A percentile compares a stretch with the other conserved stretches of the same genome.
These are phyloP conservation scores for Aspidoscelis tigris DNA, from an alignment of 2,113 vertebrate genomes.

Conservation along the genomic window DNA sequence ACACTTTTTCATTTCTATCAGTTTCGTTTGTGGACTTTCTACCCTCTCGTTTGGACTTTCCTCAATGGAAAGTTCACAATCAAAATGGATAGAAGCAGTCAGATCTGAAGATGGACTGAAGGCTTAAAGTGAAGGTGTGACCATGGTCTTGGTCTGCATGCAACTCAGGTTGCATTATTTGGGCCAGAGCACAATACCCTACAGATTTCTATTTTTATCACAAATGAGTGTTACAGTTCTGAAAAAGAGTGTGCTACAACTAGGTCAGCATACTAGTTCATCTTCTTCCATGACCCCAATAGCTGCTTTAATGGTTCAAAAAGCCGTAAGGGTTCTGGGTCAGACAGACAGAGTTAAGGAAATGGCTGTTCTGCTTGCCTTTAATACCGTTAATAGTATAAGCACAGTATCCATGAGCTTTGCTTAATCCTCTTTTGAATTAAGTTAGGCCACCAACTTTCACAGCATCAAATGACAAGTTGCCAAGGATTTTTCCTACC, in stretches of 20 bases:
- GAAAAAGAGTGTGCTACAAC: background rate
- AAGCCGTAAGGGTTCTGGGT: background rate
- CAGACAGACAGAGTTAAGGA: background rate
- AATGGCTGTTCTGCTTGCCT: background rate
- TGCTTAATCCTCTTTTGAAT: constrained; percentile 19
- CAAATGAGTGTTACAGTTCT: background rate
- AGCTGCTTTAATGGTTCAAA: background rate
- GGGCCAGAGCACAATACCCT: background rate
- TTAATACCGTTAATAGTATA: background rate
- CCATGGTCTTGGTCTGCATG: background rate
- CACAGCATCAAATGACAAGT: background rate
- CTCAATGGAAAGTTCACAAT: too few species aligned
- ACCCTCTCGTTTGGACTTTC: too few species aligned
- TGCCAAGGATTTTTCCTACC: background rate
- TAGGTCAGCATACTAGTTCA: background rate
- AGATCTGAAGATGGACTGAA: too few species aligned
- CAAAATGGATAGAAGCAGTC: too few species aligned
- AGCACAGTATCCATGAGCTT: background rate
- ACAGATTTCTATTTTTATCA: background rate
- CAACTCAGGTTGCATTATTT: background rate
- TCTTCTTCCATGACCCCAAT: background rate
- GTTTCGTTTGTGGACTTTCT: too few species aligned
- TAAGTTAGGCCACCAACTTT: background rate
- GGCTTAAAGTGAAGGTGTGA: too few species aligned
- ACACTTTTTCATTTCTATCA: too few species aligned